phyloP scores from a whole-genome alignment of 2,113 vertebrate genomes.

The Eurystomus gularis region DNA sequence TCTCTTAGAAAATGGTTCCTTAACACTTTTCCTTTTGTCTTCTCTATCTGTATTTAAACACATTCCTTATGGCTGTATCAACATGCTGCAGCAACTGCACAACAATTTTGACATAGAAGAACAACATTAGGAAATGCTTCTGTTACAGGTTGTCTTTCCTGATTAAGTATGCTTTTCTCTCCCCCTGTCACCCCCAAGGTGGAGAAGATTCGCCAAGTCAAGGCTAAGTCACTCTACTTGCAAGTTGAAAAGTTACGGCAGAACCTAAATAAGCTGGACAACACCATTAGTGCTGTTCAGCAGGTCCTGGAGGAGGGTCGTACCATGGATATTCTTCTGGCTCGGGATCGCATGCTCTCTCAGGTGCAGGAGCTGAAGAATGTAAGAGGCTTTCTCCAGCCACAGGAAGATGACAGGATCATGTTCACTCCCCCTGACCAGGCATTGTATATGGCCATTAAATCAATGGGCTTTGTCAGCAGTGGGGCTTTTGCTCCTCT shows the following conservation, averaged over 20 bases:
- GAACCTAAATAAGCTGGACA: slow-evolving; percentile 93
- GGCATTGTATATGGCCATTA: slow-evolving; percentile 90
- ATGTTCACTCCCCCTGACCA: slow-evolving; percentile 97
- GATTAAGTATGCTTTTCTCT: background rate
- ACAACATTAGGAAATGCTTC: background rate
- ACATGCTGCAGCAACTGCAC: background rate
- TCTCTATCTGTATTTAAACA: too few relatives aligned
- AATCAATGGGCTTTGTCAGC: slow-evolving; percentile 95
- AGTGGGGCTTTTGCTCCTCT: slow-evolving; percentile 93
- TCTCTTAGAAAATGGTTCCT: background rate
- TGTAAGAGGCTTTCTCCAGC: slow-evolving; percentile 88
- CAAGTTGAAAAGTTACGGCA: slow-evolving; percentile 97
- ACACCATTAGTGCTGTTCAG: slow-evolving; percentile 92
- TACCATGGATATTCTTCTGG: slow-evolving; percentile 90
- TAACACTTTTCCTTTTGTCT: too few relatives aligned
- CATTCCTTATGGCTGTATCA: background rate
- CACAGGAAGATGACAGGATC: slow-evolving; percentile 93
- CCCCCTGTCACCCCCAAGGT: slow-evolving; percentile 73
- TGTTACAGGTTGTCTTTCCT: background rate
- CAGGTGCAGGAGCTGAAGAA: slow-evolving; percentile 97
- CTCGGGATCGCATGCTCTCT: slow-evolving; percentile 92
- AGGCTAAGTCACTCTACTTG: slow-evolving; percentile 96
- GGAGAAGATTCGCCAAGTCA: slow-evolving; percentile 98
- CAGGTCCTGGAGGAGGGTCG: slow-evolving; percentile 95
- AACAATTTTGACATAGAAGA: background rate